These are phyloP conservation scores for Aviceda subcristata DNA, from an alignment of 2,113 vertebrate species.

Conservation along the genomic window DNA sequence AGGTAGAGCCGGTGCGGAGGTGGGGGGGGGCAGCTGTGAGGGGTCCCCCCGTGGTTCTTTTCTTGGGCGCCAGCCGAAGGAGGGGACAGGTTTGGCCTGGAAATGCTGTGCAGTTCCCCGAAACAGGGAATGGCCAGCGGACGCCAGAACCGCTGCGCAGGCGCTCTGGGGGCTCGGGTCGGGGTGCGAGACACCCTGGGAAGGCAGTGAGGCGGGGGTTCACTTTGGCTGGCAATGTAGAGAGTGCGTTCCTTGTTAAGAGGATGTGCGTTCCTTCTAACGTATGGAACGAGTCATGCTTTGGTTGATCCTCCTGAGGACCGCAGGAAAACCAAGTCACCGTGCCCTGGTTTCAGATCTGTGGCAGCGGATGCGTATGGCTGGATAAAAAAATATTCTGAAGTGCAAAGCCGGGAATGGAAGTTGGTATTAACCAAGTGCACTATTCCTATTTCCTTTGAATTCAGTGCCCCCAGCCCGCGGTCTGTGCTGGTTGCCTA, in stretches of 20 bases:
- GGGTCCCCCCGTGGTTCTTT: accelerated
- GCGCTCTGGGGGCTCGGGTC: accelerated
- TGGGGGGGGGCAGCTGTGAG: too few species aligned
- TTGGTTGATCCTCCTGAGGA: not conserved
- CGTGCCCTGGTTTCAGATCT: not conserved
- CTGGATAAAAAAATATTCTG: not conserved
- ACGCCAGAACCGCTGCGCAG: accelerated
- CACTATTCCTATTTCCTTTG: accelerated
- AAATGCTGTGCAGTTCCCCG: accelerated
- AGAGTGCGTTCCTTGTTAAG: accelerated
- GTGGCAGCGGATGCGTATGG: accelerated
- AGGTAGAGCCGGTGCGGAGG: constrained; percentile 64
- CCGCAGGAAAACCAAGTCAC: not conserved
- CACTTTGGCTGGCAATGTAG: accelerated
- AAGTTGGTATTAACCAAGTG: accelerated
- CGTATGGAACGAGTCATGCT: accelerated
- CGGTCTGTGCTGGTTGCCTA: not conserved
- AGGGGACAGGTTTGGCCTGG: not conserved
- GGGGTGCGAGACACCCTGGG: accelerated
- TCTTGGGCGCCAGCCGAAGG: accelerated
- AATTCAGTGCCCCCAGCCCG: not conserved
- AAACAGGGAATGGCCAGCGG: accelerated
- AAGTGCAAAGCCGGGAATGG: too few species aligned
- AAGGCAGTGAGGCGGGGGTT: accelerated
- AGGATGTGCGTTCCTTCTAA: accelerated